These are phyloP conservation scores for Cantharis rufa DNA, from an alignment of 2,888 invertebrate genomes.

Conservation along the genomic window DNA sequence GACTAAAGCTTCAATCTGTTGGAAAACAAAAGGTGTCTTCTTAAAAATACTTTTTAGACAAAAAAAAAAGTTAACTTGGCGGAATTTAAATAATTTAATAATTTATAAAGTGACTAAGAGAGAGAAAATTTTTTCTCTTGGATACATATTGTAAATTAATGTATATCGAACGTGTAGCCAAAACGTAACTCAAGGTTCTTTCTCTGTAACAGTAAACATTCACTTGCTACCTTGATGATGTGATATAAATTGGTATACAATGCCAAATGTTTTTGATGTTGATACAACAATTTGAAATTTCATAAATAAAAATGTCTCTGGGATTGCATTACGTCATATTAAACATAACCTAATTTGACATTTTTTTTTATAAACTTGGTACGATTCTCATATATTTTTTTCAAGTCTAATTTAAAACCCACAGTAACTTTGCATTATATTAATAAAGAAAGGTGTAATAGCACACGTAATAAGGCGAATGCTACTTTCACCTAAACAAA, in stretches of 20 bases:
- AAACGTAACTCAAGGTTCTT: constrained; percentile 30
- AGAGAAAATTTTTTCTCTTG: neutral
- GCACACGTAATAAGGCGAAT: constrained; percentile 27
- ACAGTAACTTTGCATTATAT: constrained; percentile 20
- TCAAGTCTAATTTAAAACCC: neutral
- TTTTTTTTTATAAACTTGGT: neutral
- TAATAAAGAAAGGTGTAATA: constrained; percentile 29
- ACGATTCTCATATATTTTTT: neutral
- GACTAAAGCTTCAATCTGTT: neutral
- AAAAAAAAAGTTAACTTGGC: neutral
- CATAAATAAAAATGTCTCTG: neutral
- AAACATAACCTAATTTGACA: neutral
- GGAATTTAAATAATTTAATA: neutral
- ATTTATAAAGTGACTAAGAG: neutral
- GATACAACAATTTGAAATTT: constrained; percentile 3
- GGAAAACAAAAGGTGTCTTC: neutral
- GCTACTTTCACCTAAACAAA: constrained; percentile 49
- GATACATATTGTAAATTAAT: constrained; percentile 1
- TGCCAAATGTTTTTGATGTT: constrained; percentile 15
- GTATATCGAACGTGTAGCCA: constrained; percentile 15
- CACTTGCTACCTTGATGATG: constrained; percentile 31
- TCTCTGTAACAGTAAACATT: constrained; percentile 31
- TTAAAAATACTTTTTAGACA: neutral
- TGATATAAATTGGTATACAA: constrained; percentile 26
- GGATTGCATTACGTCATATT: neutral